Percentiles rank a stretch among this genome's conserved stretches.
These are phyloP conservation scores for Stenodema calcarata DNA, from an alignment of 2,888 invertebrate genomes.

Conservation along the genomic window DNA sequence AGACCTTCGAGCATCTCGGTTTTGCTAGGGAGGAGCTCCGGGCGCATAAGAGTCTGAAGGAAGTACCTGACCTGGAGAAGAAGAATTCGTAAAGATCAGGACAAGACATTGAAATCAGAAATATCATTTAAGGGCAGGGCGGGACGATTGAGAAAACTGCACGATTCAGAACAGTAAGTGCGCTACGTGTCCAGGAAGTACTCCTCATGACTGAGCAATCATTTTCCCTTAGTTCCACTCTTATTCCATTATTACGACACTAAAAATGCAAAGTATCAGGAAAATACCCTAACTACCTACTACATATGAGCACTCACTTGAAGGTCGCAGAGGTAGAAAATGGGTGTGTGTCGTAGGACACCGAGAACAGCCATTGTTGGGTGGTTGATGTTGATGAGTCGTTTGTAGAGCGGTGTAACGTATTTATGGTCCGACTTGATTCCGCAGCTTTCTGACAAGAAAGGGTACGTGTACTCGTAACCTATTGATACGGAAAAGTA, in stretches of 20 bases:
- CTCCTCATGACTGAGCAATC: too few species aligned
- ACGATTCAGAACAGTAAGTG: too few species aligned
- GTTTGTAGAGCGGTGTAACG: slow-evolving; percentile 86
- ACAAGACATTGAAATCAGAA: too few species aligned
- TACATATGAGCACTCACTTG: slow-evolving; percentile 64
- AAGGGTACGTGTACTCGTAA: slow-evolving; percentile 79
- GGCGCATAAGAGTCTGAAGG: slow-evolving; percentile 70
- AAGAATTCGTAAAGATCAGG: too few species aligned
- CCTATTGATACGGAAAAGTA: slow-evolving; percentile 65
- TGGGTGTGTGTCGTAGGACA: slow-evolving; percentile 70
- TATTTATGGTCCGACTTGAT: slow-evolving; percentile 78
- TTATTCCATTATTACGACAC: too few species aligned
- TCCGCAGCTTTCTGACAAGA: slow-evolving; percentile 73
- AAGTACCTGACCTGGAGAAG: slow-evolving; percentile 69
- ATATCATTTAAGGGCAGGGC: too few species aligned
- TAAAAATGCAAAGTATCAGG: background rate
- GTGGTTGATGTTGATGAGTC: slow-evolving; percentile 79
- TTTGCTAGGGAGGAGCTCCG: slow-evolving; percentile 68
- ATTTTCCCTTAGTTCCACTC: too few species aligned
- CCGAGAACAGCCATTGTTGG: slow-evolving; percentile 86
- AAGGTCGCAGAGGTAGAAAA: slow-evolving; percentile 46
- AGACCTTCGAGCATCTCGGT: slow-evolving; percentile 71
- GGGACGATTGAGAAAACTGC: too few species aligned
- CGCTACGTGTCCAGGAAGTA: too few species aligned
- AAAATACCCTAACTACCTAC: background rate